Base-by-base conservation (phyloP, 2,888 invertebrate species). In the Hyalella azteca region DNA sequence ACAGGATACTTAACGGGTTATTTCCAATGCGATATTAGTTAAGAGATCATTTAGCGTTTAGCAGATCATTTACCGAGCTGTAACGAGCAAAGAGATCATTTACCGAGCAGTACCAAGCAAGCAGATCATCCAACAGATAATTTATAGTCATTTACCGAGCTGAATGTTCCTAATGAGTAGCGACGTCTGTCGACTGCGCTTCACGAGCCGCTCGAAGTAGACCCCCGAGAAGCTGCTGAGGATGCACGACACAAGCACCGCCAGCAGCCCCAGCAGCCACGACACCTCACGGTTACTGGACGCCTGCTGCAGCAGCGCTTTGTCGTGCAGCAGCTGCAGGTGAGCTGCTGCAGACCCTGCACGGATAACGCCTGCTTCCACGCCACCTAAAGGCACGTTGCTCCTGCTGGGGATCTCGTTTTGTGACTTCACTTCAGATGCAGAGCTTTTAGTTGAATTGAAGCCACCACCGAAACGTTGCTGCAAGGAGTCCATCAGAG, bases 141-240 rank as follows among this genome's bases (percentile, higher is more conserved):
- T 19, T 7, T n/a, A n/a, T n/a, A n/a, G n/a, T n/a, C 75, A 79
- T 86, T 82, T 82, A 89, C 89, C 88, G 54, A 90, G 85, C 82
- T 90, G 90, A 49, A 89, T 86, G 83, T 90, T 90, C 76, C 89
- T 85, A 66, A 89, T 88, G 88, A 90, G 89, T 29, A 90, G 85
- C 1, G 89, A 88, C 36, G 88, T 88, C 11, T 86, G 82, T 2
- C 87, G 85, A 19, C 87, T 87, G 15, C 86, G 86, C 85, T 90
- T 91, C 29, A 90, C 86, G n/a, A 90, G 87, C 84, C 89, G 89
- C 85, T 90, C 90, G 85, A 90, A 89, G 86, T 89, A 90, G 39
- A 91, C 90, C 2, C 90, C 90, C 22, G 90, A 89, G 86, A 90
- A 91, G 5, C 90, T 90, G 82, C 88, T 88, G 19, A 88, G 88